Evolutionary conservation across 2,888 invertebrate genomes (phyloP).

Genomic region (Cancer borealis): DNA sequence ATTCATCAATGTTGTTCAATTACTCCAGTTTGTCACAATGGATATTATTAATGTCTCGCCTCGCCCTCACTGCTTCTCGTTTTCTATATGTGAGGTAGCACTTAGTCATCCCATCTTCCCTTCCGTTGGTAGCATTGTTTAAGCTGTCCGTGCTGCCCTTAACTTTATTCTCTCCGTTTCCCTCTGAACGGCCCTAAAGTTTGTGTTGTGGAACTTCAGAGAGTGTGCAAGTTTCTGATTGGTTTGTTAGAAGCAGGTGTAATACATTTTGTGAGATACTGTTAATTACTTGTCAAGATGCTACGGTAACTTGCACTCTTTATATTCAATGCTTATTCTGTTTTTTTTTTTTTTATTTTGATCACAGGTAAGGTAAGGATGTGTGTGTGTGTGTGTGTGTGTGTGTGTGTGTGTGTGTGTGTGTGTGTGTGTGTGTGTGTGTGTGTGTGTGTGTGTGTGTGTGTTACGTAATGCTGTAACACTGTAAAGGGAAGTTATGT

Average conservation of each 20-base stretch:
- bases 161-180: not conserved
- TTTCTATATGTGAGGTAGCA: not conserved
- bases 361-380: not conserved
- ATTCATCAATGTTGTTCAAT: too few relatives aligned
- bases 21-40: too few relatives aligned
- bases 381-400: not conserved
- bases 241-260: not conserved
- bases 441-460: slow-evolving; percentile 11
- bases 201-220: not conserved
- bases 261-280: not conserved
- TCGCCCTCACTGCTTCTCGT: too few relatives aligned
- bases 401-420: too few relatives aligned
- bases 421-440: not conserved
- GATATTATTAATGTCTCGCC: too few relatives aligned
- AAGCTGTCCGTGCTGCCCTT: not conserved
- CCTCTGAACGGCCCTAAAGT: not conserved
- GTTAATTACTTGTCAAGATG: not conserved
- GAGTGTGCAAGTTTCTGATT: not conserved
- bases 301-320: not conserved
- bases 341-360: not conserved
- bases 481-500: not conserved
- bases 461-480: not conserved
- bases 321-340: not conserved
- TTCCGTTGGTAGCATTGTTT: not conserved
- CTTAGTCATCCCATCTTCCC: not conserved